These are phyloP conservation scores for Coreius guichenoti DNA, from an alignment of 2,797 vertebrate genomes.

Conservation along the genomic window DNA sequence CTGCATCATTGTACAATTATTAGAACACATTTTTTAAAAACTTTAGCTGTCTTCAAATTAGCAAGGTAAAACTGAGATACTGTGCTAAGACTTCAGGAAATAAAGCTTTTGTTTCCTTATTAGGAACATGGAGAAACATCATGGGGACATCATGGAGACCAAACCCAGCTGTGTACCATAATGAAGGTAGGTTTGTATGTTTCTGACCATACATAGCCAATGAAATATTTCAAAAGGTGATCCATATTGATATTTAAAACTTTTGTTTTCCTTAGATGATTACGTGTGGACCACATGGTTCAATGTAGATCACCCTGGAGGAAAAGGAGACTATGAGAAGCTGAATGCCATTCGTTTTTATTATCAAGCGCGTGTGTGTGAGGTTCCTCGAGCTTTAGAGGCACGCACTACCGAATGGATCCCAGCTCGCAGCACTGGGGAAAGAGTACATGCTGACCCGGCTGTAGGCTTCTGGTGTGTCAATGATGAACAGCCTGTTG, in stretches of 20 bases:
- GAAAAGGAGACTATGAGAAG: slow-evolving; percentile 88
- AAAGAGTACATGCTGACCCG: slow-evolving; percentile 82
- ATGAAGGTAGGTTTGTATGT: slow-evolving; percentile 66
- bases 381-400: slow-evolving; percentile 80
- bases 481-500: slow-evolving; percentile 84
- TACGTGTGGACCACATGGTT: slow-evolving; percentile 91
- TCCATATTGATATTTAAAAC: neutral
- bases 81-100: neutral
- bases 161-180: slow-evolving; percentile 58
- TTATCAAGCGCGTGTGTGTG: slow-evolving; percentile 83
- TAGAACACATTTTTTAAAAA: neutral
- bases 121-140: slow-evolving; percentile 69
- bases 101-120: slow-evolving; percentile 33
- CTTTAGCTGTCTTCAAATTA: neutral
- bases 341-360: slow-evolving; percentile 90
- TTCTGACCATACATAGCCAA: neutral
- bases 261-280: slow-evolving; percentile 70
- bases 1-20: neutral
- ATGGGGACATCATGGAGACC: slow-evolving; percentile 48
- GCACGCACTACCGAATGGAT: slow-evolving; percentile 89
- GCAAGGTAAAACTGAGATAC: neutral
- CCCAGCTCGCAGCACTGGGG: slow-evolving; percentile 81
- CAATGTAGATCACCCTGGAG: slow-evolving; percentile 90
- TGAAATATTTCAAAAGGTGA: neutral
- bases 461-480: slow-evolving; percentile 90